Percentiles rank a stretch among this genome's conserved stretches.
Conservation (phyloP, 37 sponge, comb jelly and placozoan genomes). For the Eunapius fragilis region DNA sequence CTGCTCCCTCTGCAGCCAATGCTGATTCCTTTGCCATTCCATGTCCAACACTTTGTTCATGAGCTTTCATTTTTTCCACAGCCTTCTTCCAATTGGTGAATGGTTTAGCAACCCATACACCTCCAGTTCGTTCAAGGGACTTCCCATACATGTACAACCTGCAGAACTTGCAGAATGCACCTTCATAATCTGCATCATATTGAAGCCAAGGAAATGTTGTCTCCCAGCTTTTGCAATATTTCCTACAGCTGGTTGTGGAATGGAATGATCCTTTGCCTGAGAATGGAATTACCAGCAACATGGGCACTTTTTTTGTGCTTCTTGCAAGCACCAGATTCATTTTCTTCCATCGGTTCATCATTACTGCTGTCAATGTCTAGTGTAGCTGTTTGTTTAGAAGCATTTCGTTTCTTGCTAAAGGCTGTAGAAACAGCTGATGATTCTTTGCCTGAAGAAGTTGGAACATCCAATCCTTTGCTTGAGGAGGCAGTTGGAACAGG, state of each 20-base stretch:
- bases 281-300: background rate
- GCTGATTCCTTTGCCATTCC: background rate
- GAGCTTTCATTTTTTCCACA: conserved; percentile 54
- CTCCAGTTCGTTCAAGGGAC: conserved; percentile 55
- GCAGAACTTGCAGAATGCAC: conserved; percentile 57
- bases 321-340: background rate
- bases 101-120: conserved; percentile 51
- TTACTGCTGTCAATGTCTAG: background rate
- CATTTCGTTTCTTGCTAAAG: background rate
- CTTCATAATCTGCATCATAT: conserved; percentile 48
- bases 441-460: background rate
- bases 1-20: conserved; percentile 14
- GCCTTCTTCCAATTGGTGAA: conserved; percentile 75
- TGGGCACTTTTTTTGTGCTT: background rate
- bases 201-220: conserved; percentile 30
- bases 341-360: background rate
- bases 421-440: background rate
- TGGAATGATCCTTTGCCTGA: background rate
- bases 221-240: background rate
- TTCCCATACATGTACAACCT: conserved; percentile 31
- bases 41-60: conserved; percentile 22
- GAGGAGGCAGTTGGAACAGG: background rate
- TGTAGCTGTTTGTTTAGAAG: background rate
- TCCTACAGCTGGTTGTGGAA: background rate
- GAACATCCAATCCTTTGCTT: background rate